Percentiles rank a stretch among this genome's conserved stretches.
Conservation (phyloP, 2,888 invertebrate species). For the Venustoraphidia nigricollis region DNA sequence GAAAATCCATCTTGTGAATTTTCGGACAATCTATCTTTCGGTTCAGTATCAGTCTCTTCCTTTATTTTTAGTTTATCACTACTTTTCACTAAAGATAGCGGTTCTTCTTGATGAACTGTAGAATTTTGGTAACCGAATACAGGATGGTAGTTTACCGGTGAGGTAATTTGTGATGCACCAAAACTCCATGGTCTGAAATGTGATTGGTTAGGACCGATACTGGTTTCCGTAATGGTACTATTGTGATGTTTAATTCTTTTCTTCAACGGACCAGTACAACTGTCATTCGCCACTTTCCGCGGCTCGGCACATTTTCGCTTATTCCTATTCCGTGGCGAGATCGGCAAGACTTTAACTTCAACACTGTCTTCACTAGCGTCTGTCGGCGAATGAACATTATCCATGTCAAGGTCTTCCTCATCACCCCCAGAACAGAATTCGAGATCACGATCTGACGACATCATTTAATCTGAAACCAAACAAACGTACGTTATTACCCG, state of each 20-base stretch:
- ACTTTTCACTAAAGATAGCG: conserved; percentile 38
- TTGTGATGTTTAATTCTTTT: conserved; percentile 48
- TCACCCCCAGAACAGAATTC: conserved; percentile 62
- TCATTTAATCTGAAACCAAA: conserved; percentile 36
- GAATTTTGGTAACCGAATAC: conserved; percentile 9
- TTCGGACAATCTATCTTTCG: conserved; percentile 1
- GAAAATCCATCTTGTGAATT: conserved; percentile 1
- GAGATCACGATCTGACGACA: conserved; percentile 43
- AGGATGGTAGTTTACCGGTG: conserved; percentile 15
- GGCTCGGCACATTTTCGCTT: conserved; percentile 55
- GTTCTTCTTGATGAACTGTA: conserved; percentile 35
- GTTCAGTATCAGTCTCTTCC: background rate
- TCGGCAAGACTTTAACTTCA: conserved; percentile 44
- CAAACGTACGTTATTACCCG: conserved; percentile 4
- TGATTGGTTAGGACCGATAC: conserved; percentile 18
- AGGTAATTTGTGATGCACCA: conserved; percentile 13
- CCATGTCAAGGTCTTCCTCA: conserved; percentile 40
- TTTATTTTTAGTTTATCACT: conserved; percentile 3
- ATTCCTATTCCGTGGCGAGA: conserved; percentile 36
- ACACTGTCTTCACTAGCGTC: conserved; percentile 49
- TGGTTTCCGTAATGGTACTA: conserved; percentile 17
- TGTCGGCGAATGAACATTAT: conserved; percentile 40
- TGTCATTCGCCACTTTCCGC: conserved; percentile 36
- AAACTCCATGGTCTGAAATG: conserved; percentile 47
- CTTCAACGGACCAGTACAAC: conserved; percentile 43